These are phyloP conservation scores for Dendropsophus ebraccatus DNA, from an alignment of 2,113 vertebrate species.

Conservation along the genomic window DNA sequence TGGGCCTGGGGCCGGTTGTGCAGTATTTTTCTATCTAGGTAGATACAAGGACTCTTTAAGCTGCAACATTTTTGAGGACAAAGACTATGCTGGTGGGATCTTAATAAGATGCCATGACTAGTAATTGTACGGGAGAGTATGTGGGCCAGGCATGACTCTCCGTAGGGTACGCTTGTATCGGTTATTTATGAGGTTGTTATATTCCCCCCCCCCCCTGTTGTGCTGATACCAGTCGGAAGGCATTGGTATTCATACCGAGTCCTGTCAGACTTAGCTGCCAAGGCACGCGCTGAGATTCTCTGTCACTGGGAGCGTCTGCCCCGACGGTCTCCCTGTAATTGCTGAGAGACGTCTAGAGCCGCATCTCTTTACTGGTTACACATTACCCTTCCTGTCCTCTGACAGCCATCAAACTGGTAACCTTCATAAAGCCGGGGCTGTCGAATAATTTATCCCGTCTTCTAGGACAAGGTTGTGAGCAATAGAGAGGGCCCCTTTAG, in stretches of 20 bases:
- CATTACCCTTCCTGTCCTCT: not conserved
- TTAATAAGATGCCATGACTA: not conserved
- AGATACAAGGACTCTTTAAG: not conserved
- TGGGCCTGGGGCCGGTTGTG: too few species aligned
- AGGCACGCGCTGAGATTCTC: not conserved
- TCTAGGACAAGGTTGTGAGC: not conserved
- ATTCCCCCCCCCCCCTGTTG: not conserved
- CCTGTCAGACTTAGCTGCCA: not conserved
- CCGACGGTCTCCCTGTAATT: not conserved
- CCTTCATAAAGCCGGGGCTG: too few species aligned
- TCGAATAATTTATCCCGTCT: not conserved
- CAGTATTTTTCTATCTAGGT: not conserved
- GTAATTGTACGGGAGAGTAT: not conserved
- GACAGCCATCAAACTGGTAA: not conserved
- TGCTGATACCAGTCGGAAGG: not conserved
- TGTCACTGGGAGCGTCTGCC: not conserved
- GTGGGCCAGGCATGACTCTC: not conserved
- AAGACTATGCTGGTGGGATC: too few species aligned
- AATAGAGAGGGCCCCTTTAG: not conserved
- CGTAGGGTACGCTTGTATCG: not conserved
- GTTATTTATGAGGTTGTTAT: not conserved
- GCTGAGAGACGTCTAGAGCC: not conserved
- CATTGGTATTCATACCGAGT: constrained; percentile 7
- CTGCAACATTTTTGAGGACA: not conserved
- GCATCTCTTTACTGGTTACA: not conserved